Evolutionary conservation across 2,113 vertebrate genomes (phyloP).

Genomic region (Chlorodrepanis virens): DNA sequence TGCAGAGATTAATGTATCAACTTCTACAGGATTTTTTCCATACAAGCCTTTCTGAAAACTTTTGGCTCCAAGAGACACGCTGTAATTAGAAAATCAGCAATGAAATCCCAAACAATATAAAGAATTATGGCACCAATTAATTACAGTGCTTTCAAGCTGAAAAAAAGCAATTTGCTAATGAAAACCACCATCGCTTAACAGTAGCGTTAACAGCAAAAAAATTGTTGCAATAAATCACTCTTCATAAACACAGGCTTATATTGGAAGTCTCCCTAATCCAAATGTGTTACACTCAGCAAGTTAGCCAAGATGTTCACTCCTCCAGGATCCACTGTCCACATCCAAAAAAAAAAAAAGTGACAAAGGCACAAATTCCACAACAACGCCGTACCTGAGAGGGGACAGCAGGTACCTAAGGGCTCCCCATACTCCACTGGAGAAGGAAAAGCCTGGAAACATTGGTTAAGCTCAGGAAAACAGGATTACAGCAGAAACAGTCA

Average conservation of each 20-base stretch:
- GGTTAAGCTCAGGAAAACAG: neutral
- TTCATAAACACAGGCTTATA: neutral
- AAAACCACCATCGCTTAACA: neutral
- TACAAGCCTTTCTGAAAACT: neutral
- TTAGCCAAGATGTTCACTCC: neutral
- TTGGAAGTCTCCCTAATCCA: neutral
- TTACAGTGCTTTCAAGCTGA: neutral
- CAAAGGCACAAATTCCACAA: neutral
- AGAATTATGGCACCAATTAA: slow-evolving; percentile 48
- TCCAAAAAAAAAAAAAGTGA: neutral
- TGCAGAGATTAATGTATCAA: neutral
- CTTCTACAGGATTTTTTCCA: neutral
- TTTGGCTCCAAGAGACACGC: neutral
- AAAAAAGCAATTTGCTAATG: slow-evolving; percentile 24
- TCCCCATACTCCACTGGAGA: neutral
- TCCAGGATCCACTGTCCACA: neutral
- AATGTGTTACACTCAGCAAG: neutral
- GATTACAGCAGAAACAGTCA: neutral
- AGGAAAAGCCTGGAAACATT: neutral
- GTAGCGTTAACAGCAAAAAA: neutral
- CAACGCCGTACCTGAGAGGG: neutral
- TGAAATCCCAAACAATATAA: slow-evolving; percentile 15
- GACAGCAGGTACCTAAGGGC: neutral
- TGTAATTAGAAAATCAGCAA: slow-evolving; percentile 17
- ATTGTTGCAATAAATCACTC: neutral